Percentiles rank a stretch among this genome's conserved stretches.
These are phyloP conservation scores for Rattus rattus DNA, from an alignment of 2,113 vertebrate species.

Conservation along the genomic window DNA sequence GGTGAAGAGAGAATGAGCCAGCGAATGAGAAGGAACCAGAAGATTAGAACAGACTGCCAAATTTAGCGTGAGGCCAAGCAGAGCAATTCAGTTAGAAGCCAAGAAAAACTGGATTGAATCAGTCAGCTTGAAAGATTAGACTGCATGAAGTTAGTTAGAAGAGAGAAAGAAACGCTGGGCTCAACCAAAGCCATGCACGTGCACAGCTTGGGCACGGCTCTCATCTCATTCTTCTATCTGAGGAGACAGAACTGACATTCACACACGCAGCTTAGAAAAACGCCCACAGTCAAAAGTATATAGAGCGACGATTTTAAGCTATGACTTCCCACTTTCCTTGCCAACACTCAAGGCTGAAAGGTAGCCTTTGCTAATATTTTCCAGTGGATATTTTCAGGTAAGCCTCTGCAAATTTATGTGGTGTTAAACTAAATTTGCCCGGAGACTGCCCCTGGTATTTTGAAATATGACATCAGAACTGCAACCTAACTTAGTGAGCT, in stretches of 20 bases:
- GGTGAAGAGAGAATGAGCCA: no score
- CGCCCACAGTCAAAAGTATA: not conserved
- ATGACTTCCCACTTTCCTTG: conserved; percentile 6
- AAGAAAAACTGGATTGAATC: no score
- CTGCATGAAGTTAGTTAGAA: no score
- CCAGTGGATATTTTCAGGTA: not conserved
- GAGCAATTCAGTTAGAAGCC: no score
- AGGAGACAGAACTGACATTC: not conserved
- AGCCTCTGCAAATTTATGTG: not conserved
- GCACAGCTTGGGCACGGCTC: no score
- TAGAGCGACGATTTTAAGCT: conserved; percentile 18
- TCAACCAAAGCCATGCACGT: no score
- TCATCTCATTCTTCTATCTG: no score
- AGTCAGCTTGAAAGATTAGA: no score
- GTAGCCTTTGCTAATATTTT: not conserved
- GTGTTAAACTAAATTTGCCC: not conserved
- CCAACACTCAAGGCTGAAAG: not conserved
- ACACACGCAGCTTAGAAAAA: not conserved
- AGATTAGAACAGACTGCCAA: no score
- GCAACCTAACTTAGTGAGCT: not conserved
- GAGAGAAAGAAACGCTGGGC: no score
- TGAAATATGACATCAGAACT: not conserved
- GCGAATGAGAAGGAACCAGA: no score
- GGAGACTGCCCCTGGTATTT: not conserved
- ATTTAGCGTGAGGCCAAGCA: no score